These are phyloP conservation scores for Chrosomus eos DNA, from an alignment of 2,797 vertebrate genomes.

Conservation along the genomic window DNA sequence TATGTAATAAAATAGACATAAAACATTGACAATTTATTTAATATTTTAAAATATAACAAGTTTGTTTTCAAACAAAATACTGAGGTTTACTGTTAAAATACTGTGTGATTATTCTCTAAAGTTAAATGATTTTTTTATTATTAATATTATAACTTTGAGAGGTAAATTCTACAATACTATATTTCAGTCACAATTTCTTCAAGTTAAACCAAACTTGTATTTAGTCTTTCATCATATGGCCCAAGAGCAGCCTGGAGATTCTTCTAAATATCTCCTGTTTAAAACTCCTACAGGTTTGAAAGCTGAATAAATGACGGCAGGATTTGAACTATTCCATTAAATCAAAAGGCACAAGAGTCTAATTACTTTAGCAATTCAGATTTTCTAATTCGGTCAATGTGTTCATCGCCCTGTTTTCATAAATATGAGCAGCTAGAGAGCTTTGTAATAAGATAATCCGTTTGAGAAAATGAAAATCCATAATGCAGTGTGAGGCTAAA, in stretches of 20 bases:
- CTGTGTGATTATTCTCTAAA: neutral
- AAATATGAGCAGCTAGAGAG: conserved; percentile 11
- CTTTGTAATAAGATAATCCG: conserved; percentile 25
- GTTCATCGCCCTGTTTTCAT: conserved; percentile 26
- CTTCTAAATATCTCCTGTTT: conserved; percentile 25
- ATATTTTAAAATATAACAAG: neutral
- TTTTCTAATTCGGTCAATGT: conserved; percentile 8
- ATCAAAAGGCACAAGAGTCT: conserved; percentile 47
- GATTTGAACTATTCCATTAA: neutral
- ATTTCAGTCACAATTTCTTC: neutral
- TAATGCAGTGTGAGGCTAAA: conserved; percentile 40
- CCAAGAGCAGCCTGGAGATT: neutral
- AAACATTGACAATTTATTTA: neutral
- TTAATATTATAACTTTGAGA: neutral
- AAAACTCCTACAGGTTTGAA: neutral
- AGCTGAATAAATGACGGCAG: conserved; percentile 45
- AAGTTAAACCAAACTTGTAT: neutral
- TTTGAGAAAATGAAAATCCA: conserved; percentile 40
- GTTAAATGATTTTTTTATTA: neutral
- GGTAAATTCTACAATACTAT: neutral
- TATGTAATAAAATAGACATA: neutral
- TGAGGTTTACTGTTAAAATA: neutral
- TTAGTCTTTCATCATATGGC: neutral
- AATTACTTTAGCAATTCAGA: conserved; percentile 32
- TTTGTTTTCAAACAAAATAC: neutral